Conservation (phyloP, 2,113 vertebrate genomes). For the Ctenomys sociabilis region DNA sequence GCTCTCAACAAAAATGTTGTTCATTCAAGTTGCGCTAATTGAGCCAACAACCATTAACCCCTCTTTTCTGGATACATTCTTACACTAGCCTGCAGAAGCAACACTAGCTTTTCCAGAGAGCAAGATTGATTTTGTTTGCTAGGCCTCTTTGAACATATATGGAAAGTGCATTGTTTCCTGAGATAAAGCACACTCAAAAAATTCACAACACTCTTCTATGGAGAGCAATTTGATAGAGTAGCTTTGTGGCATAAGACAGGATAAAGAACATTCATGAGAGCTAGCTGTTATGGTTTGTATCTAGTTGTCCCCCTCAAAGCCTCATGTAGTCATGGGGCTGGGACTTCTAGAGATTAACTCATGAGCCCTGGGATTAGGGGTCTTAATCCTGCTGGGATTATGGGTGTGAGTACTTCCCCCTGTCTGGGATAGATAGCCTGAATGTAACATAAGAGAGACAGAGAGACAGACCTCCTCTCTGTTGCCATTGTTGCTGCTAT, state of each 20-base stretch:
- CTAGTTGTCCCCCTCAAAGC: no score
- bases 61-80: constrained; percentile 65
- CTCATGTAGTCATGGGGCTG: no score
- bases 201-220: background rate
- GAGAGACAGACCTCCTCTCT: no score
- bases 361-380: no score
- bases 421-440: no score
- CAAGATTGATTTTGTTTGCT: background rate
- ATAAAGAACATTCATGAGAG: background rate
- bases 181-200: accelerated
- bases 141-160: accelerated
- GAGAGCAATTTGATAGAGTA: background rate
- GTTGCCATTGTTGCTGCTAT: no score
- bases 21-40: constrained; percentile 84
- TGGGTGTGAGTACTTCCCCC: no score
- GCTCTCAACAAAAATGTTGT: constrained; percentile 73
- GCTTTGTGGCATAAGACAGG: background rate
- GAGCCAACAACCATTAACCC: constrained; percentile 82
- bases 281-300: background rate
- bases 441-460: no score
- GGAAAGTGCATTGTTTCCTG: accelerated
- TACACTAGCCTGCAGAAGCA: background rate
- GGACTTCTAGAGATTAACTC: no score
- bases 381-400: no score
- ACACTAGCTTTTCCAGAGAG: background rate